These are phyloP conservation scores for Phrynocephalus versicolor DNA, from an alignment of 2,113 vertebrate species.

Conservation along the genomic window DNA sequence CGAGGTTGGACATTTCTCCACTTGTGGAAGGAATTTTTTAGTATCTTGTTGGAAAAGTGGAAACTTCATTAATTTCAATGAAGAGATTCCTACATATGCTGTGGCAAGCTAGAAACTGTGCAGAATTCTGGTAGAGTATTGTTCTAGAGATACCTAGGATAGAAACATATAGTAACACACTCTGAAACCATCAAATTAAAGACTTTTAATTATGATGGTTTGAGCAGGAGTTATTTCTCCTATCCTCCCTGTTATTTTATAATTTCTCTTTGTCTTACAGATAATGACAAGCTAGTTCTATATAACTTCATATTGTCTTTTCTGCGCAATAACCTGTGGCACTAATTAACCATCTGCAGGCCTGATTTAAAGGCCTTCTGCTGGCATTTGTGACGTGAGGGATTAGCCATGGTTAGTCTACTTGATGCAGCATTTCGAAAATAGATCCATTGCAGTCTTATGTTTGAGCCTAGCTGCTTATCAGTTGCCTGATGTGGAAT, in stretches of 20 bases:
- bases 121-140: too few relatives aligned
- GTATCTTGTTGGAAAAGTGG: too few relatives aligned
- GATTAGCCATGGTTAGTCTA: constrained; percentile 6
- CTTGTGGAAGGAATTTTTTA: too few relatives aligned
- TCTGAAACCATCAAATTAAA: background rate
- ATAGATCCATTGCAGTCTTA: background rate
- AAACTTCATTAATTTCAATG: too few relatives aligned
- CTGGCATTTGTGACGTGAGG: background rate
- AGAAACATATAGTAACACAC: background rate
- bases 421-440: constrained; percentile 18
- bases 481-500: background rate
- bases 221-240: background rate
- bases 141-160: background rate
- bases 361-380: background rate
- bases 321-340: background rate
- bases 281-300: background rate
- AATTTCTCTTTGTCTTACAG: background rate
- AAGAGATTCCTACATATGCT: too few relatives aligned
- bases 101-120: too few relatives aligned
- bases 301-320: background rate
- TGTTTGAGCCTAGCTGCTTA: background rate
- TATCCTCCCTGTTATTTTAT: background rate
- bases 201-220: background rate
- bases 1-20: too few relatives aligned
- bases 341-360: background rate